These are phyloP conservation scores for Lagopus muta DNA, from an alignment of 2,113 vertebrate genomes.

Conservation along the genomic window DNA sequence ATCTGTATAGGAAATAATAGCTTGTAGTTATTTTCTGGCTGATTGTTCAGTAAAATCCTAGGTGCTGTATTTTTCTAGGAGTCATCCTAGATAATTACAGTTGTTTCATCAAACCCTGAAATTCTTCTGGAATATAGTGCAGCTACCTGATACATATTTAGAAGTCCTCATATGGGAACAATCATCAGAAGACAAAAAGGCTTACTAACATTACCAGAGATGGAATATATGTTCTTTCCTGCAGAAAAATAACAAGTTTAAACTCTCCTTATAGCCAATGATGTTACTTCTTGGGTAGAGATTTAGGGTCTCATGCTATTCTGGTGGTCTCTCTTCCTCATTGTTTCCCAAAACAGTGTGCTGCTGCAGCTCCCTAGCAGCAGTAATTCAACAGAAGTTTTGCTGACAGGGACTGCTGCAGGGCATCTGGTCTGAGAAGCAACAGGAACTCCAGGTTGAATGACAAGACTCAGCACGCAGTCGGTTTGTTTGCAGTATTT, in stretches of 20 bases:
- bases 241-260: not conserved
- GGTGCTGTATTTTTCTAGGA: not conserved
- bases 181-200: not conserved
- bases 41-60: not conserved
- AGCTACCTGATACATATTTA: not conserved
- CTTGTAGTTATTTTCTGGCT: not conserved
- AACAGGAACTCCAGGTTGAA: not conserved
- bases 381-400: not conserved
- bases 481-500: fast-evolving
- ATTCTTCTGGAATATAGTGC: not conserved
- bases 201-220: not conserved
- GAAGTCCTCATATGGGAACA: not conserved
- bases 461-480: not conserved
- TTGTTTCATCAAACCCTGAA: not conserved
- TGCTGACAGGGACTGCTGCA: not conserved
- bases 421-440: not conserved
- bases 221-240: fast-evolving
- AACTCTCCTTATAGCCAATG: not conserved
- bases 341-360: not conserved
- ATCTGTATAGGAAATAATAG: not conserved
- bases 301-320: not conserved
- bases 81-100: not conserved
- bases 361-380: not conserved
- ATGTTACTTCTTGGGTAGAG: not conserved
- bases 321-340: not conserved